These are phyloP conservation scores for Flexamia atlantica DNA, from an alignment of 2,888 invertebrate species.

Conservation along the genomic window DNA sequence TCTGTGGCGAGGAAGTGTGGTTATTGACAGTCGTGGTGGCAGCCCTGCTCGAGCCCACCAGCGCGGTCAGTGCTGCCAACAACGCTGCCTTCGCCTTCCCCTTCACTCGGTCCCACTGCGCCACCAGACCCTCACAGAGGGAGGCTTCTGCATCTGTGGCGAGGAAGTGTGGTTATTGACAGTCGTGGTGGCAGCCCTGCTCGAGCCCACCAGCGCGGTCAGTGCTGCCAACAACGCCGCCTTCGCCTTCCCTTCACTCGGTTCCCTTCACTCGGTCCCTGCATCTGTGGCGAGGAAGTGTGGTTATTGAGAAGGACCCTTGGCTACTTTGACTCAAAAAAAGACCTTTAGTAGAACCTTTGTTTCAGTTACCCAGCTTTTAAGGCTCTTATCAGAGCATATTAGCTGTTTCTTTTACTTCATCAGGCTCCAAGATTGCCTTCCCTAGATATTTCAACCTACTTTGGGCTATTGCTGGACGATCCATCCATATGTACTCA, in stretches of 20 bases:
- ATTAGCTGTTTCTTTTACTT: no score
- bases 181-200: no score
- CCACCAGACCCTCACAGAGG: slow-evolving; percentile 22
- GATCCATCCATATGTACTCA: no score
- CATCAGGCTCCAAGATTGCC: no score
- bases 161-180: no score
- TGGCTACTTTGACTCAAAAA: no score
- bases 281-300: background rate
- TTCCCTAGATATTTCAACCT: no score
- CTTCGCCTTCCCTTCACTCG: background rate
- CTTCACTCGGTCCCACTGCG: slow-evolving; percentile 20
- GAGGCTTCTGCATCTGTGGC: background rate
- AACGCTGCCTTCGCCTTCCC: slow-evolving; percentile 25
- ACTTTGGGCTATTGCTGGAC: no score
- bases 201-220: slow-evolving; percentile 64
- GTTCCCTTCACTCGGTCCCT: background rate
- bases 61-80: slow-evolving; percentile 58
- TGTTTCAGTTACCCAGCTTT: no score
- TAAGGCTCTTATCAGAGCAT: no score
- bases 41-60: slow-evolving; percentile 65
- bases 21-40: slow-evolving; percentile 64
- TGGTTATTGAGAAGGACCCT: no score
- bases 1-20: background rate
- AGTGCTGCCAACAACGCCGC: slow-evolving; percentile 31
- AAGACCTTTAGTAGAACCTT: no score